Conservation (phyloP, 2,797 vertebrate genomes). For the Chiroxiphia lanceolata region DNA sequence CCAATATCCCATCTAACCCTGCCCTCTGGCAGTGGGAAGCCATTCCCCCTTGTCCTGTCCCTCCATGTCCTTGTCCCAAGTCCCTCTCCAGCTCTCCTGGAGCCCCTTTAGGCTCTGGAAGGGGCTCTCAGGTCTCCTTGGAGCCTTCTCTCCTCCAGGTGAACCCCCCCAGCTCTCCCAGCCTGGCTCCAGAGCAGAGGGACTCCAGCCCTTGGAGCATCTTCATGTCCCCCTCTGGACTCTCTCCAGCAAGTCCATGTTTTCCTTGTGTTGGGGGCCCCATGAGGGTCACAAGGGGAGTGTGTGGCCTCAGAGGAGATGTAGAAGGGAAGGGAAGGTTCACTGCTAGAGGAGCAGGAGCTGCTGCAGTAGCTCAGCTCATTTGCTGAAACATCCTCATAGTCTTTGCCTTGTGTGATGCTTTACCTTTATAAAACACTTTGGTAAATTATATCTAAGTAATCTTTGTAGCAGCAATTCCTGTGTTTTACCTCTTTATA, state of each 20-base stretch:
- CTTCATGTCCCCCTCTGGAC: background rate
- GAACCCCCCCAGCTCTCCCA: background rate
- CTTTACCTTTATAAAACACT: background rate
- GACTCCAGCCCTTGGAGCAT: background rate
- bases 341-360: background rate
- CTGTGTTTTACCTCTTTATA: background rate
- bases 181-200: background rate
- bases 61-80: fast-evolving
- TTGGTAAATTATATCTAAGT: background rate
- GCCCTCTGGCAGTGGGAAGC: background rate
- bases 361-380: background rate
- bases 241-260: fast-evolving
- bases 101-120: fast-evolving
- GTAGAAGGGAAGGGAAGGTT: background rate
- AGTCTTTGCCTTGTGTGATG: background rate
- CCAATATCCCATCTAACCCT: fast-evolving
- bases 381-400: background rate
- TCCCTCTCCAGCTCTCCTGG: background rate
- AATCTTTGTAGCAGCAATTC: background rate
- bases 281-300: background rate
- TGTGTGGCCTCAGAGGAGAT: background rate
- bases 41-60: background rate
- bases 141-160: background rate
- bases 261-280: fast-evolving
- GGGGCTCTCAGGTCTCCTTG: background rate